Percentiles rank a stretch among this genome's conserved stretches.
phyloP scores from a whole-genome alignment of 1,140 invertebrate genomes.

The Drosophila kikkawai region DNA sequence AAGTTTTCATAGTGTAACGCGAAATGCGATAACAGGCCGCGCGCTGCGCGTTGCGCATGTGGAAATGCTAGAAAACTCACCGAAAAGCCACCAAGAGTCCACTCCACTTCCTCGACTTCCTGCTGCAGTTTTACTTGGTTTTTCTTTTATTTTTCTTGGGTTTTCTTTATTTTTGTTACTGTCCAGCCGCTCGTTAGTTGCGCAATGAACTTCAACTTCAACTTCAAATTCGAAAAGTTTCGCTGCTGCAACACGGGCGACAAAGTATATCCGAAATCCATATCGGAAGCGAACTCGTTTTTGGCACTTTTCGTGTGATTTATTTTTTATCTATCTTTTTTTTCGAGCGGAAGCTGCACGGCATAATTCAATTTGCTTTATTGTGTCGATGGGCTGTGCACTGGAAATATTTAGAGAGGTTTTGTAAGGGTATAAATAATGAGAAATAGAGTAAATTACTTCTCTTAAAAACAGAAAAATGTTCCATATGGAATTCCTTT shows the following conservation, averaged over 20 bases:
- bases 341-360: conserved; percentile 56
- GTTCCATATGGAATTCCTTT: neutral
- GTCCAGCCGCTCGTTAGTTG: conserved; percentile 48
- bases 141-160: conserved; percentile 1
- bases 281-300: conserved; percentile 74
- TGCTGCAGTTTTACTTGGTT: conserved; percentile 37
- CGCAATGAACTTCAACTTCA: conserved; percentile 75
- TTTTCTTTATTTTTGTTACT: conserved; percentile 13
- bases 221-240: conserved; percentile 41
- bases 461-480: no score
- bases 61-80: conserved; percentile 63
- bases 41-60: conserved; percentile 52
- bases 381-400: conserved; percentile 55
- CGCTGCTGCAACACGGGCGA: conserved; percentile 25
- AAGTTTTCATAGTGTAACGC: conserved; percentile 80
- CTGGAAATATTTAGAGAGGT: neutral
- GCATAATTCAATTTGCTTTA: conserved; percentile 56
- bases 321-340: conserved; percentile 27
- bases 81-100: conserved; percentile 25
- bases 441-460: no score
- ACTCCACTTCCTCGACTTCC: conserved; percentile 75
- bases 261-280: conserved; percentile 50
- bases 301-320: conserved; percentile 43
- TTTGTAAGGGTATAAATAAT: neutral
- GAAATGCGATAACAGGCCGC: conserved; percentile 73